phyloP scores from a whole-genome alignment of 1,140 invertebrate genomes.

The Plectrocnemia conspersa region DNA sequence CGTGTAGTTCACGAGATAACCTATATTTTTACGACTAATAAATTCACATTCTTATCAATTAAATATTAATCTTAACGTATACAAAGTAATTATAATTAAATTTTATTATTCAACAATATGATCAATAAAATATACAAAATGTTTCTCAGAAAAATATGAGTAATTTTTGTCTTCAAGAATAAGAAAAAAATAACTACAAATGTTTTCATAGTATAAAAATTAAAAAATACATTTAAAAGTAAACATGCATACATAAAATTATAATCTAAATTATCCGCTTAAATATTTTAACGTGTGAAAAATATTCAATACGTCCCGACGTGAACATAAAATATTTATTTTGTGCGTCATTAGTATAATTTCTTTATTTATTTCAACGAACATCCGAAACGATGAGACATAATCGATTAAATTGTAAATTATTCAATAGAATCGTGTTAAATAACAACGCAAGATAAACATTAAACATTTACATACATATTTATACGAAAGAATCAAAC shows the following conservation, averaged over 20 bases:
- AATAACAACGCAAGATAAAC: not conserved
- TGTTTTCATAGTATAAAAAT: not conserved
- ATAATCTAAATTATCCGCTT: constrained; percentile 5
- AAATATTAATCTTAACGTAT: too few species aligned
- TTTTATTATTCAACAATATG: too few species aligned
- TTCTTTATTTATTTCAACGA: constrained; percentile 1
- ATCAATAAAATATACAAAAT: too few species aligned
- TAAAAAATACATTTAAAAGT: not conserved
- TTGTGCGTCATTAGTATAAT: not conserved
- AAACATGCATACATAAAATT: constrained; percentile 1
- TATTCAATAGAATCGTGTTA: constrained; percentile 2
- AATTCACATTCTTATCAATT: too few species aligned
- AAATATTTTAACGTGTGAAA: not conserved
- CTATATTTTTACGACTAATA: too few species aligned
- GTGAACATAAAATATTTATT: constrained; percentile 10
- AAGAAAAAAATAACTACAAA: not conserved
- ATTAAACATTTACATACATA: too few species aligned
- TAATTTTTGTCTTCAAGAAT: too few species aligned
- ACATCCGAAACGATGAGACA: not conserved
- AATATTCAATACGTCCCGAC: not conserved
- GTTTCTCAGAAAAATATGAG: too few species aligned
- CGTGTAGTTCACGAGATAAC: too few species aligned
- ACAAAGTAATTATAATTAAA: too few species aligned
- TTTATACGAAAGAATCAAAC: not conserved
- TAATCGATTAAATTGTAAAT: constrained; percentile 12